Conservation (phyloP, 1,140 invertebrate species). For the Drosophila ohnishii region DNA sequence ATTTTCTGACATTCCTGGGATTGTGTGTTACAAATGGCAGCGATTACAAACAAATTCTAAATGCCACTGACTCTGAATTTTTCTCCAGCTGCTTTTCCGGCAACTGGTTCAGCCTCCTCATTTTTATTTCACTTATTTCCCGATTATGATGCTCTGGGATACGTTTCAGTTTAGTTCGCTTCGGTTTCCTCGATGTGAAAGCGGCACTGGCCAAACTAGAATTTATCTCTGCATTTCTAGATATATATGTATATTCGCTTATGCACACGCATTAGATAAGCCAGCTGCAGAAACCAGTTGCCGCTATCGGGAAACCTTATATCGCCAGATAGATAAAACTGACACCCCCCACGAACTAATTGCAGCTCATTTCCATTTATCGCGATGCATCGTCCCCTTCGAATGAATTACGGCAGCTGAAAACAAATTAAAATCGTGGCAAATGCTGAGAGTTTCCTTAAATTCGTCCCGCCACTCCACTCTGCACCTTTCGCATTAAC, state of each 20-base stretch:
- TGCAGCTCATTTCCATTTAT: slow-evolving; percentile 74
- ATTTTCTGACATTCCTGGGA: slow-evolving; percentile 12
- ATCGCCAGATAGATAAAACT: slow-evolving; percentile 31
- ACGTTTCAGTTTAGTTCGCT: slow-evolving; percentile 11
- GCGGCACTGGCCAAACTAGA: slow-evolving; percentile 47
- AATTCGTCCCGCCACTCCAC: not conserved
- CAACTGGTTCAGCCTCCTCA: slow-evolving; percentile 49
- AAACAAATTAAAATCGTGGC: slow-evolving; percentile 78
- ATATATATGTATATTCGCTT: slow-evolving; percentile 1
- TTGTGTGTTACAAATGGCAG: slow-evolving; percentile 20
- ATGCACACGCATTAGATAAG: slow-evolving; percentile 48
- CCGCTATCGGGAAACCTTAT: slow-evolving; percentile 17
- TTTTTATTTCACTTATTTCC: slow-evolving; percentile 60
- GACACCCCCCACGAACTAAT: slow-evolving; percentile 76
- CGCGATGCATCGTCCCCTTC: slow-evolving; percentile 55
- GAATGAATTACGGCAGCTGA: slow-evolving; percentile 62
- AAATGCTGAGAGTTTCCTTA: slow-evolving; percentile 48
- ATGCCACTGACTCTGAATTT: slow-evolving; percentile 31
- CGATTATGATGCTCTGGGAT: slow-evolving; percentile 27
- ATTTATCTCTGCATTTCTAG: slow-evolving; percentile 25
- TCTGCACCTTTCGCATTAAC: slow-evolving; percentile 51
- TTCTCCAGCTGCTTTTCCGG: slow-evolving; percentile 7
- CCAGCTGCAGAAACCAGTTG: slow-evolving; percentile 44
- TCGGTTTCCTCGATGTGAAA: slow-evolving; percentile 44
- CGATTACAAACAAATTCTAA: slow-evolving; percentile 39